phyloP scores from a whole-genome alignment of 2,888 invertebrate species.

The Tipula confusa region DNA sequence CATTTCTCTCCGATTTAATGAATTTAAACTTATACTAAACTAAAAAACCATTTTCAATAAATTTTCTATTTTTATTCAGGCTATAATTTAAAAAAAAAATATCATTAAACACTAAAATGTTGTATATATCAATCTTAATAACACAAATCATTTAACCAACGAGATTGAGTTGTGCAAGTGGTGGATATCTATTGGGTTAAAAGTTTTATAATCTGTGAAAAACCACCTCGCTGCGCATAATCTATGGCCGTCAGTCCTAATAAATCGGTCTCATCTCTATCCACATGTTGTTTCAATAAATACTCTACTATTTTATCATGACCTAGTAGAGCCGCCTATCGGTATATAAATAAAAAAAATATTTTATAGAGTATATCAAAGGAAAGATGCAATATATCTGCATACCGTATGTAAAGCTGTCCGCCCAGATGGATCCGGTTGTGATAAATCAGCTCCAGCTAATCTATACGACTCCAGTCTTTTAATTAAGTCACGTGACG shows the following conservation, averaged over 20 bases:
- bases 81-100: neutral
- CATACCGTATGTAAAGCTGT: constrained; percentile 66
- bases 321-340: constrained; percentile 56
- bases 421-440: constrained; percentile 59
- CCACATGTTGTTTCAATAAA: constrained; percentile 52
- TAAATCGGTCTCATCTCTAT: constrained; percentile 50
- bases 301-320: constrained; percentile 52
- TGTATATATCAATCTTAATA: neutral
- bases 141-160: neutral
- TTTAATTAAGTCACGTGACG: constrained; percentile 56
- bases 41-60: neutral
- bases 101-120: neutral
- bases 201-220: neutral
- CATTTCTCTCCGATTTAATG: no score
- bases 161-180: neutral
- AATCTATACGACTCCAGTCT: constrained; percentile 58
- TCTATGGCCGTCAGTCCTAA: constrained; percentile 56
- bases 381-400: no score
- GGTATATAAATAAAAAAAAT: constrained; percentile 42
- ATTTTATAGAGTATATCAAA: neutral
- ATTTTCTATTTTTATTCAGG: neutral
- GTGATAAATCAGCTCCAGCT: constrained; percentile 65
- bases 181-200: neutral
- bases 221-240: constrained; percentile 47
- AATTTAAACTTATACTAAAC: no score